A percentile compares a stretch with the other conserved stretches of the same genome.
Evolutionary conservation across 1,140 invertebrate species (phyloP).

Genomic region (Calliopsis andreniformis): DNA sequence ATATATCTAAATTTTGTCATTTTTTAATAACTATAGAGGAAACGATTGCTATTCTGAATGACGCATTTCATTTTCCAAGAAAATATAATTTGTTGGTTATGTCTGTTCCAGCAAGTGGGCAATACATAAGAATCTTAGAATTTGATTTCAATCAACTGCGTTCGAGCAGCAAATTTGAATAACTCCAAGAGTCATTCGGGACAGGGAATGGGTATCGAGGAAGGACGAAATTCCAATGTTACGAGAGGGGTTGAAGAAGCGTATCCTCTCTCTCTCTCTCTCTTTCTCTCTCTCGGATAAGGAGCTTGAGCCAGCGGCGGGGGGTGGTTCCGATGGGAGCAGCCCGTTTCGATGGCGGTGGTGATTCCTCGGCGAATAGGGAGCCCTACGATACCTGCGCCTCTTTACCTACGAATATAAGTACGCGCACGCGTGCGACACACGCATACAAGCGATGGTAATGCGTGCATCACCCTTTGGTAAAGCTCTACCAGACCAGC

Average conservation of each 20-base stretch:
- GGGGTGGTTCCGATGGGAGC: constrained; percentile 33
- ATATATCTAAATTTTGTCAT: too few relatives aligned
- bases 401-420: constrained; percentile 28
- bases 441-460: constrained; percentile 25
- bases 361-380: constrained; percentile 46
- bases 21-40: too few relatives aligned
- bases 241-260: constrained; percentile 47
- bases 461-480: constrained; percentile 55
- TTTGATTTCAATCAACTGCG: constrained; percentile 42
- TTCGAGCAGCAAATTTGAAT: constrained; percentile 71
- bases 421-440: constrained; percentile 17
- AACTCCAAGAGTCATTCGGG: constrained; percentile 14
- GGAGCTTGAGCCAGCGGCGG: constrained; percentile 58
- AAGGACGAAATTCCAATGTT: constrained; percentile 67
- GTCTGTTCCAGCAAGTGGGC: too few relatives aligned
- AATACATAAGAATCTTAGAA: too few relatives aligned
- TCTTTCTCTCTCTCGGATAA: constrained; percentile 49
- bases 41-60: too few relatives aligned
- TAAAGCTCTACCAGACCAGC: constrained; percentile 58
- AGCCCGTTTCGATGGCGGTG: constrained; percentile 41
- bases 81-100: too few relatives aligned
- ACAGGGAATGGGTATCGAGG: background rate
- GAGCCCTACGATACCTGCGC: constrained; percentile 54
- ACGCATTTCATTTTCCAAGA: too few relatives aligned
- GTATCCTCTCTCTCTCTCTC: background rate